Evolutionary conservation across 2,888 invertebrate genomes (phyloP), one percentile per base, ranked within the genome.

Genomic region (Caenorhabditis virilis): DNA sequence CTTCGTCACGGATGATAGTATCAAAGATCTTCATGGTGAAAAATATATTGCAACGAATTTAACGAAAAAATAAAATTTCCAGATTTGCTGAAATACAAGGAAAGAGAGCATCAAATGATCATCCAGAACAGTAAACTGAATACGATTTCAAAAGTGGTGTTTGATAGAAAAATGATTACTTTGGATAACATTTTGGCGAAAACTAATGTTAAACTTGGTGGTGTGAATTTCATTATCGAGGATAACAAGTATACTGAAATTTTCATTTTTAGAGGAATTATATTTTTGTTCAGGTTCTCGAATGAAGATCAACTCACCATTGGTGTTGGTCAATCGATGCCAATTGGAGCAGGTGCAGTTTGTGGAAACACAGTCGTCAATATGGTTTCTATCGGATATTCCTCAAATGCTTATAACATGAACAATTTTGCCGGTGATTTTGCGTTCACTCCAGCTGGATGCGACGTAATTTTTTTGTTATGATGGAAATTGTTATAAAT

Each of bases 181-280:
- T 18, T 80, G 45, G 74, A 77, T 30, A 79, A 79, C 55, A 61
- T 79, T 35, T 53, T 80, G 27, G 43, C 53, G 52, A 79, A 77
- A 52, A 74, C 69, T 7, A 78, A 72, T 51, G 41, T 68, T 11
- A 76, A 78, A 52, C 46, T 75, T n/a, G 78, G 78, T 16, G 78
- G 78, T 13, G 41, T 73, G 11, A 78, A 78, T 54, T 77, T 75
- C 48, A 41, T 45, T 4, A 53, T 78, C 3, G 23, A 38, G 1
- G 49, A 57, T 18, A n/a, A n/a, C n/a, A n/a, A n/a, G n/a, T n/a
- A n/a, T n/a, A n/a, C n/a, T n/a, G n/a, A n/a, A n/a, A n/a, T n/a
- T n/a, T n/a, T n/a, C n/a, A n/a, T n/a, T n/a, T n/a, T n/a, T n/a
- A n/a, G n/a, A n/a, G n/a, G n/a, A n/a, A n/a, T n/a, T n/a, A n/a